Evolutionary conservation across 2,113 vertebrate genomes (phyloP), one percentile per base, ranked within the genome.

Genomic region (Tragelaphus strepsiceros): DNA sequence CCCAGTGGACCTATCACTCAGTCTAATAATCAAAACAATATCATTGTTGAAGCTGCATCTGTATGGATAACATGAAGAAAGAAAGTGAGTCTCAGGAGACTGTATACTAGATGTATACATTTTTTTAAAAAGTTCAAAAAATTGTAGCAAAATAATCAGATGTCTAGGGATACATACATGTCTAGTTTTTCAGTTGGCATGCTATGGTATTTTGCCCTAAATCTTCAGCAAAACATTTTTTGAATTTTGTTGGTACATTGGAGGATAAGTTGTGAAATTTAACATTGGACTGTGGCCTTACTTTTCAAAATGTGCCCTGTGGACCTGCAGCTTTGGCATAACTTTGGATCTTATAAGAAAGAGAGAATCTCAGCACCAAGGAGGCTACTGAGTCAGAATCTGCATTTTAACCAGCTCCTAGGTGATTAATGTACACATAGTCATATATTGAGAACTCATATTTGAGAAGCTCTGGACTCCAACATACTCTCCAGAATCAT

Each of bases 111-210:
- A 62, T 93, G 11, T 43, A 71, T 80, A 90, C 30, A 3, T 88
- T 94, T 94, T 94, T 92, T 64, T 67, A 64, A 88, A 92, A 90
- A 95, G 46, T 49, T 61, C 56, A 54, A 84, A 78, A 87, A 91
- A 51, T 4, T 16, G 22, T 58, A n/a, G 26, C 39, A 62, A 82
- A 93, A 87, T 74, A 51, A 62, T 64, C 30, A 86, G n/a, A 6
- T n/a, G 67, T 91, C 67, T 80, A 84, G 12, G 22, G 61, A 88
- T 93, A 54, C 6, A 59, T 28, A 43, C 2, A 51, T 39, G 2
- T 58, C 59, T 84, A 84, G 49, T 83, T 95, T 97, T 84, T 84
- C 64, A 67, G 62, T 88, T 77, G 62, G 46, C 90, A 7, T 88
- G 84, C 19, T 90, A 35, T 92, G 15, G 11, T 86, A 21, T 90